These are phyloP conservation scores for Chauna torquata DNA, from an alignment of 2,113 vertebrate genomes.

Conservation along the genomic window DNA sequence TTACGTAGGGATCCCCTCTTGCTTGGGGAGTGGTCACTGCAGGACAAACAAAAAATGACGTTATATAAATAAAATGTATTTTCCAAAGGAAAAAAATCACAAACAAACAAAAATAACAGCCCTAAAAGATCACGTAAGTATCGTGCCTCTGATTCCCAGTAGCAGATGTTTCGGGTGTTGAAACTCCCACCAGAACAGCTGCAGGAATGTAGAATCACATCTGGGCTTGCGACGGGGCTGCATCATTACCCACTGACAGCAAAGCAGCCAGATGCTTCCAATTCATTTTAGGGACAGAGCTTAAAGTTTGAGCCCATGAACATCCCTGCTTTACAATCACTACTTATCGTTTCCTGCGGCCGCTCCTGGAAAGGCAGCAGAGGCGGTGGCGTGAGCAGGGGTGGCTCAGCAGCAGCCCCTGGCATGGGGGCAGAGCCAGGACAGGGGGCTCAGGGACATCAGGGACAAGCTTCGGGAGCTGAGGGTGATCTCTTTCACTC, in stretches of 20 bases:
- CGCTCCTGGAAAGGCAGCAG: background rate
- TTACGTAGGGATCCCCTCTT: background rate
- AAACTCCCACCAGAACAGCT: slow-evolving; percentile 83
- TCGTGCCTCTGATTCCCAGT: slow-evolving; percentile 74
- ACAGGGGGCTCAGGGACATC: background rate
- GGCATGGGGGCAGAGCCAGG: background rate
- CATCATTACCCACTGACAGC: slow-evolving; percentile 80
- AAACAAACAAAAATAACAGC: slow-evolving; percentile 63
- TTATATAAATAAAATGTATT: slow-evolving; percentile 55
- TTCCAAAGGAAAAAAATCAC: slow-evolving; percentile 54
- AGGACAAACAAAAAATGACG: background rate
- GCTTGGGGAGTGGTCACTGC: background rate
- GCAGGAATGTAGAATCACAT: slow-evolving; percentile 83
- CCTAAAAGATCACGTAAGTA: slow-evolving; percentile 73
- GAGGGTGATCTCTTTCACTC: background rate
- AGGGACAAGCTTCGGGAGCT: background rate
- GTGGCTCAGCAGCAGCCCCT: background rate
- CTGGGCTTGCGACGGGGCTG: slow-evolving; percentile 75
- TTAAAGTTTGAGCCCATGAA: slow-evolving; percentile 56
- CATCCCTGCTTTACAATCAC: background rate
- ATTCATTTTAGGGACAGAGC: slow-evolving; percentile 74
- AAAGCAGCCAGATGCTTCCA: slow-evolving; percentile 79
- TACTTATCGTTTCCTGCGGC: background rate
- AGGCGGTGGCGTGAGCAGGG: background rate
- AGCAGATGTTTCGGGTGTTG: slow-evolving; percentile 82